Percentiles rank a stretch among this genome's conserved stretches.
Conservation (phyloP, 1,140 invertebrate genomes). For the Pogonus chalceus region DNA sequence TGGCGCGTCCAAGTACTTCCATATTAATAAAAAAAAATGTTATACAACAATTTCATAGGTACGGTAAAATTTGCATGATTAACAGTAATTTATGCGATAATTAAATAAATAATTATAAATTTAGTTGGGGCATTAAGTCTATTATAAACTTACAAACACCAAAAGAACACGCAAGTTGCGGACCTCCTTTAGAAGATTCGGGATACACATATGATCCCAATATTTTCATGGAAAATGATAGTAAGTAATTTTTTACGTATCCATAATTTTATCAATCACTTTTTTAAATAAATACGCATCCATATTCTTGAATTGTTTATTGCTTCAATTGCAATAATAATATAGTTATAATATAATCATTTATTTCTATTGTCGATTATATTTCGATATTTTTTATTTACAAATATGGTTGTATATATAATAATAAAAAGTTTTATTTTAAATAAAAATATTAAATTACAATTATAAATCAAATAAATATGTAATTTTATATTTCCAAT, state of each 20-base stretch:
- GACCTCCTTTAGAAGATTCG: constrained; percentile 54
- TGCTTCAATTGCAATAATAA: too few relatives aligned
- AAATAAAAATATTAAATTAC: too few relatives aligned
- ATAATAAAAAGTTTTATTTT: too few relatives aligned
- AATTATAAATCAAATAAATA: too few relatives aligned
- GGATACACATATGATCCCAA: constrained; percentile 71
- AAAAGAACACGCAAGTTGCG: constrained; percentile 77
- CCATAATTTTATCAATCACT: too few relatives aligned
- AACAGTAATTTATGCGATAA: not conserved
- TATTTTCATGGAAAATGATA: constrained; percentile 72
- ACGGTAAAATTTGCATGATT: constrained; percentile 19
- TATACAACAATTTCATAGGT: constrained; percentile 70
- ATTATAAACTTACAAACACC: constrained; percentile 76
- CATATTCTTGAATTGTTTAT: too few relatives aligned
- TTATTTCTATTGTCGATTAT: too few relatives aligned
- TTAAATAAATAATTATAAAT: constrained; percentile 18
- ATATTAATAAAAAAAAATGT: constrained; percentile 63
- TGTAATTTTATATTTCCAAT: too few relatives aligned
- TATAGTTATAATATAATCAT: too few relatives aligned
- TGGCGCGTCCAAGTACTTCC: constrained; percentile 71
- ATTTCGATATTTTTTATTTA: too few relatives aligned
- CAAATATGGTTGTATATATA: too few relatives aligned
- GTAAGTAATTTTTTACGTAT: constrained; percentile 46
- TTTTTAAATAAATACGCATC: too few relatives aligned
- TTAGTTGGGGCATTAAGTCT: constrained; percentile 66